Evolutionary conservation across 2,888 invertebrate species (phyloP).

Genomic region (Clusia tigrina): DNA sequence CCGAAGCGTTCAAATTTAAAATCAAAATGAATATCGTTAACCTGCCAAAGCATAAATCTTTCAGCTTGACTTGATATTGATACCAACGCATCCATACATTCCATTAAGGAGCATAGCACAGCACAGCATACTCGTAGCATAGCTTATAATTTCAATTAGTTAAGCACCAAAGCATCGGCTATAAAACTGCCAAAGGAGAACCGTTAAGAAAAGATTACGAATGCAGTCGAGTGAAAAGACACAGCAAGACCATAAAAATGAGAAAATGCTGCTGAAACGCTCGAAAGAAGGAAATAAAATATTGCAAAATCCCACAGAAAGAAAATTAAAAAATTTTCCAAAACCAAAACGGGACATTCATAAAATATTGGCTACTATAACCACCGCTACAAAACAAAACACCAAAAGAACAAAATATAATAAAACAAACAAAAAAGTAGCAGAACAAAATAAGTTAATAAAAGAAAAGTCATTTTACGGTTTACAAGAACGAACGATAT

Average conservation of each 20-base stretch:
- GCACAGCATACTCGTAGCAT: too few species aligned
- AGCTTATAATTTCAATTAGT: conserved; percentile 50
- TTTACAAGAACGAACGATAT: conserved; percentile 38
- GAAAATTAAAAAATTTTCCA: conserved; percentile 33
- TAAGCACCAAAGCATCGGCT: conserved; percentile 37
- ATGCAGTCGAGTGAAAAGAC: conserved; percentile 54
- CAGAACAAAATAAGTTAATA: not conserved
- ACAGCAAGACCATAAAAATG: conserved; percentile 54
- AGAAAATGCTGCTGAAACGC: conserved; percentile 1
- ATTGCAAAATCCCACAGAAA: conserved; percentile 28
- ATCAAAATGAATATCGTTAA: too few species aligned
- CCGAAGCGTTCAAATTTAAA: too few species aligned
- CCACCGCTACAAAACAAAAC: not conserved
- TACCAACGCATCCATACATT: too few species aligned
- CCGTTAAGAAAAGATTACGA: conserved; percentile 54
- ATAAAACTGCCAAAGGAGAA: conserved; percentile 40
- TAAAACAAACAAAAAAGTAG: not conserved
- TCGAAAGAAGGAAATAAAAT: conserved; percentile 35
- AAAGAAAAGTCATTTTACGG: conserved; percentile 33
- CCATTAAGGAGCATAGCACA: not conserved
- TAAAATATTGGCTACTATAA: not conserved
- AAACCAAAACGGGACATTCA: conserved; percentile 25
- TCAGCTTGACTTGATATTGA: conserved; percentile 14
- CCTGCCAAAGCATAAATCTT: conserved; percentile 20
- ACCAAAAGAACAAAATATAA: conserved; percentile 2